Evolutionary conservation across 2,797 vertebrate genomes (phyloP).

Genomic region (Sternarchorhynchus goeldii): DNA sequence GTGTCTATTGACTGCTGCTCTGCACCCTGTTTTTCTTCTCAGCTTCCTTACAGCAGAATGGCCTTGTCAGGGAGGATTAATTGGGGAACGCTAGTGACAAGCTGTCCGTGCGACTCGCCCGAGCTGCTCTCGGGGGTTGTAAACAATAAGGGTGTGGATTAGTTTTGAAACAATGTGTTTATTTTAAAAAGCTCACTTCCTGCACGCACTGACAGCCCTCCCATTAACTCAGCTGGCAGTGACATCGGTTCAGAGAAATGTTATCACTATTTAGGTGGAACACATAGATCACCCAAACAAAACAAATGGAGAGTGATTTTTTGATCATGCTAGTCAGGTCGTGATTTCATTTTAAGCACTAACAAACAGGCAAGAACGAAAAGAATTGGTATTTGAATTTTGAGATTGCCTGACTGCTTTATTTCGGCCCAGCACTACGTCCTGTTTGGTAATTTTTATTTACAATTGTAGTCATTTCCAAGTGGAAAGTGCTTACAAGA

Average conservation of each 20-base stretch:
- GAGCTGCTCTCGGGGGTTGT: conserved; percentile 73
- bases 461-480: conserved; percentile 61
- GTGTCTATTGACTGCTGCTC: conserved; percentile 51
- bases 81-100: conserved; percentile 63
- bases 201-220: conserved; percentile 77
- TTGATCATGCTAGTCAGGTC: conserved; percentile 67
- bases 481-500: conserved; percentile 59
- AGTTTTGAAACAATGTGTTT: conserved; percentile 86
- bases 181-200: conserved; percentile 81
- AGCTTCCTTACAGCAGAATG: conserved; percentile 60
- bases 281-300: conserved; percentile 58
- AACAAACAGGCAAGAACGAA: conserved; percentile 52
- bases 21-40: conserved; percentile 57
- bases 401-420: conserved; percentile 64
- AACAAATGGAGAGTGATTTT: conserved; percentile 62
- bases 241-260: conserved; percentile 70
- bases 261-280: conserved; percentile 77
- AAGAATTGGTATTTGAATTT: conserved; percentile 45
- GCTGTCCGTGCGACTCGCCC: conserved; percentile 66
- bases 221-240: conserved; percentile 81
- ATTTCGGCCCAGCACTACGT: conserved; percentile 60
- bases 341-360: conserved; percentile 69
- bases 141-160: conserved; percentile 85
- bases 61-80: conserved; percentile 67
- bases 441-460: conserved; percentile 57